Evolutionary conservation across 2,113 vertebrate genomes (phyloP), one percentile per base, ranked within the genome.

Genomic region (Dryoscopus gambensis): DNA sequence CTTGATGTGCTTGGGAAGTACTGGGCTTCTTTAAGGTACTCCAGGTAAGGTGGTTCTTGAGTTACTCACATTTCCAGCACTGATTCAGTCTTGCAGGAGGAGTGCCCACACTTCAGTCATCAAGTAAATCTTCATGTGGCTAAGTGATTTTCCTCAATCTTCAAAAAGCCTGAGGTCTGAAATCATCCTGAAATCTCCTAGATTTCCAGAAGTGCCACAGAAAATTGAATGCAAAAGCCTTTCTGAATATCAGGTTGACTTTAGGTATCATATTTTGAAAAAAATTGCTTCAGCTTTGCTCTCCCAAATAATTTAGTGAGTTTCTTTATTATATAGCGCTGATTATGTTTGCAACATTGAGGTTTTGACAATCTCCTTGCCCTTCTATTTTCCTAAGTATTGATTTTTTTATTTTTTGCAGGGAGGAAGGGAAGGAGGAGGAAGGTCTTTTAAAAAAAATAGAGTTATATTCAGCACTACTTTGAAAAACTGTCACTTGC

Each of bases 401-500:
- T 75, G 69, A 23, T 39, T 56, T 22, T 22, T 10, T 33, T 50
- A 21, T 30, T 64, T 60, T 89, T 56, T 37, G 10, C 21, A 15
- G 24, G 10, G 20, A 44, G 46, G 11, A 91, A 76, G 6, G 25
- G 35, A 68, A 74, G n/a, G 25, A 57, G 16, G 13, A 39, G 6
- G 22, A 64, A 84, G 6, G 10, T 59, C 14, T 77, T 77, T 24
- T 5, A 15, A 15, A 52, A 78, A 78, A 83, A 70, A 57, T 14
- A 3, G 35, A 60, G 19, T n/a, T 73, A 8, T 25, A 47, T 65
- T 76, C 42, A 50, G 24, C 23, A 55, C 14, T 78, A 42, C n/a
- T 76, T 53, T 42, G 52, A 57, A 96, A 93, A 90, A n/a, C 13
- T 40, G 27, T n/a, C 52, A 62, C 57, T 91, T 68, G 11, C 46